phyloP scores from a whole-genome alignment of 2,113 vertebrate species.

The Acrocephalus arundinaceus region DNA sequence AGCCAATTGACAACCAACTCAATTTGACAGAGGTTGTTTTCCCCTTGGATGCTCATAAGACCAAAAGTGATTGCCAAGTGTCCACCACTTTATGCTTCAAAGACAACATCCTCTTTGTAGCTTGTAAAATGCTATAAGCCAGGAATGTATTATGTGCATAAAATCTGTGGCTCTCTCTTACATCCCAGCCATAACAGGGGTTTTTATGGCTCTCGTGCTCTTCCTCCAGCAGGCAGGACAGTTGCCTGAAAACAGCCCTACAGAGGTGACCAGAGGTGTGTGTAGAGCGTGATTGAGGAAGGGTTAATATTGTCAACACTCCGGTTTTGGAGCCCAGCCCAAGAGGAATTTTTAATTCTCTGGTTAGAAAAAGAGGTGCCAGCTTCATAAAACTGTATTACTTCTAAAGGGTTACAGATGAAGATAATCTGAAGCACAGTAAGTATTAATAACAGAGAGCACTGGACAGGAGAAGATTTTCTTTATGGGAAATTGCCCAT shows the following conservation, averaged over 20 bases:
- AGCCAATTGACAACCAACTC: neutral
- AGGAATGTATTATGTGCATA: neutral
- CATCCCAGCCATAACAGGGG: neutral
- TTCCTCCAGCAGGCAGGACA: neutral
- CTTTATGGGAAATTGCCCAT: slow-evolving; percentile 27
- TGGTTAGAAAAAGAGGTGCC: neutral
- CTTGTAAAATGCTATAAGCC: neutral
- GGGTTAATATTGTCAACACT: neutral
- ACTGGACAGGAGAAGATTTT: neutral
- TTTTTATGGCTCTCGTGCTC: neutral
- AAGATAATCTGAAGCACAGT: slow-evolving; percentile 16
- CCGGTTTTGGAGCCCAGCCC: neutral
- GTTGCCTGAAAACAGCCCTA: neutral
- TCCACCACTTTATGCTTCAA: slow-evolving; percentile 14
- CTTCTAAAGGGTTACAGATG: slow-evolving; percentile 10
- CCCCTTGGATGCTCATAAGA: neutral
- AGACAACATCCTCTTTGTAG: slow-evolving; percentile 12
- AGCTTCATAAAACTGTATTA: neutral
- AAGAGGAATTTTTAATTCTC: neutral
- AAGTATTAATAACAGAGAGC: neutral
- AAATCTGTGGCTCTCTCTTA: neutral
- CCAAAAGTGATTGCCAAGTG: neutral
- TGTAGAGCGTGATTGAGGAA: neutral
- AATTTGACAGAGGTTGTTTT: neutral
- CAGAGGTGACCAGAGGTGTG: neutral